Conservation (phyloP, 2,113 vertebrate species). For the Nymphicus hollandicus region DNA sequence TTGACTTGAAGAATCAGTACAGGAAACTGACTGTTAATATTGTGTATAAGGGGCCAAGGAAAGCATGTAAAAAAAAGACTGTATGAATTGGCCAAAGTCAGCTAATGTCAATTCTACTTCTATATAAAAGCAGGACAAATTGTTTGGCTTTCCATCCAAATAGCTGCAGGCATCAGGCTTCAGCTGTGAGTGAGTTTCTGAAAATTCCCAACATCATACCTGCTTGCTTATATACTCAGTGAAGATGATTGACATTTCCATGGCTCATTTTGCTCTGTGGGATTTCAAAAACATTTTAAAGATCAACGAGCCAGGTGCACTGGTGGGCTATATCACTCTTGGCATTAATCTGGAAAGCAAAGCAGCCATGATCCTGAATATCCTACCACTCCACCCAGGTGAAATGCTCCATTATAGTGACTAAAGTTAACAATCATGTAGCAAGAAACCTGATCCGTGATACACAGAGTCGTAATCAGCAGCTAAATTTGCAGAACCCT, state of each 20-base stretch:
- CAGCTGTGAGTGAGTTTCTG: neutral
- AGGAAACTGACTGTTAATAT: neutral
- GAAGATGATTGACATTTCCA: neutral
- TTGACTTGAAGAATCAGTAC: neutral
- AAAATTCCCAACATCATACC: neutral
- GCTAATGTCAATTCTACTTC: neutral
- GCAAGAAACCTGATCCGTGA: neutral
- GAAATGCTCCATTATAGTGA: neutral
- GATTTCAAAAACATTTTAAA: neutral
- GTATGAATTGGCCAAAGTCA: neutral
- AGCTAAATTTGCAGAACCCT: neutral
- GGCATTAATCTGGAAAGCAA: neutral
- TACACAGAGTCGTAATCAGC: neutral
- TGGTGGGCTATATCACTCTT: neutral
- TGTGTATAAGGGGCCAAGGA: neutral
- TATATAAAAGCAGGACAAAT: neutral
- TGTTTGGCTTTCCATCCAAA: neutral
- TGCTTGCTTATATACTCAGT: neutral
- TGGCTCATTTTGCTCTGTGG: neutral
- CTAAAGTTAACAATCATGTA: rapidly evolving
- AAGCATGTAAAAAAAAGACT: neutral
- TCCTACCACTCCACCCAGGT: neutral
- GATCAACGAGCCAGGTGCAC: neutral
- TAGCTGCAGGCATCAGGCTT: neutral
- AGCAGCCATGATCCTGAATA: neutral